Percentiles rank a stretch among this genome's conserved stretches.
Evolutionary conservation across 30 jellyfish, hydroid and myxozoan species (phyloP).

Genomic region (Aurelia aurita complex sp. Pacific): DNA sequence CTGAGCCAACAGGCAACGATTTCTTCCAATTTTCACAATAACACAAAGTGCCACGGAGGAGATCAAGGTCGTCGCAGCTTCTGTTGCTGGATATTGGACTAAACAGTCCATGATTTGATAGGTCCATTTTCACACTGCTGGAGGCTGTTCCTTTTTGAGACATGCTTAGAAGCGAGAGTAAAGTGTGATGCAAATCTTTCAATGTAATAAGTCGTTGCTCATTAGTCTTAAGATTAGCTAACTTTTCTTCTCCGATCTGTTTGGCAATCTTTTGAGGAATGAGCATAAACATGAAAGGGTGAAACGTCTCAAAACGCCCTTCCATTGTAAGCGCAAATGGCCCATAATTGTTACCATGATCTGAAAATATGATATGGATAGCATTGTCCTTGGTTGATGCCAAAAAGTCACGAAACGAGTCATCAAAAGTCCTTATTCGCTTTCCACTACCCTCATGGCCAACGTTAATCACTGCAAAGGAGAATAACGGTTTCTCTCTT

Average conservation of each 20-base stretch:
- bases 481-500: constrained; percentile 26
- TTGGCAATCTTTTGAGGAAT: constrained; percentile 40
- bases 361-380: constrained; percentile 66
- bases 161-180: constrained; percentile 8
- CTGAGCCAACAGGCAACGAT: constrained; percentile 30
- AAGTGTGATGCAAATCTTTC: constrained; percentile 66
- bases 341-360: constrained; percentile 87
- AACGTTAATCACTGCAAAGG: constrained; percentile 50
- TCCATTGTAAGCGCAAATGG: constrained; percentile 49
- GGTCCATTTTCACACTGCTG: background rate
- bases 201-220: constrained; percentile 44
- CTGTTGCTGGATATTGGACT: constrained; percentile 41
- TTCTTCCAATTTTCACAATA: constrained; percentile 80
- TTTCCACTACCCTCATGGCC: constrained; percentile 84
- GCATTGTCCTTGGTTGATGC: constrained; percentile 22
- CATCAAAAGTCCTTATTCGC: constrained; percentile 76
- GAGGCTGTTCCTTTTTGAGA: background rate
- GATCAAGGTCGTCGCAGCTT: constrained; percentile 65
- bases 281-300: constrained; percentile 74
- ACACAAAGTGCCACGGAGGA: constrained; percentile 70
- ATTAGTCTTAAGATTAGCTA: constrained; percentile 42
- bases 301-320: constrained; percentile 74
- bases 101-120: constrained; percentile 50
- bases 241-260: constrained; percentile 21
- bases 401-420: constrained; percentile 28